A percentile compares a stretch with the other conserved stretches of the same genome.
phyloP scores from a whole-genome alignment of 2,797 vertebrate genomes.

The Typhlichthys eigenmanni region DNA sequence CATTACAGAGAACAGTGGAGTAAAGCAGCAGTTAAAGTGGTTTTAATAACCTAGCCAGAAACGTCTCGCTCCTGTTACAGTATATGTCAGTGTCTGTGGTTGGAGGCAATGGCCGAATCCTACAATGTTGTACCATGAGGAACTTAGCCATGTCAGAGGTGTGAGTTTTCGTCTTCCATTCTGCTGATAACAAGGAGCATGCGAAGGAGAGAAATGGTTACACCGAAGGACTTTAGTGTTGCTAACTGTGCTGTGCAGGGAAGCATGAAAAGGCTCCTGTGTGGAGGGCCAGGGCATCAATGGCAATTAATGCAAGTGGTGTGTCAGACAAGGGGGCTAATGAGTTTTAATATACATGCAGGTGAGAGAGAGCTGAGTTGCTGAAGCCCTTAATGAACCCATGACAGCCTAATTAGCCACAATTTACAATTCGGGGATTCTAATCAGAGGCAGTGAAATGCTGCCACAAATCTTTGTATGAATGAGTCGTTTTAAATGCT shows the following conservation, averaged over 20 bases:
- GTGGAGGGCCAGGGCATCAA: constrained; percentile 79
- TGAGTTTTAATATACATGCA: constrained; percentile 99
- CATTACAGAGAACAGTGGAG: too few species aligned
- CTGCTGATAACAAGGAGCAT: constrained; percentile 13
- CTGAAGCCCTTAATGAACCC: constrained; percentile 99
- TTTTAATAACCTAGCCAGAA: neutral
- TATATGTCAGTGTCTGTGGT: neutral
- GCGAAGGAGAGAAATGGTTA: constrained; percentile 21
- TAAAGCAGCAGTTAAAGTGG: neutral
- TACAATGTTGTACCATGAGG: neutral
- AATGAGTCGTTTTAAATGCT: constrained; percentile 91
- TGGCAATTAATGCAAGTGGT: constrained; percentile 97
- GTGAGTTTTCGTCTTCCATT: constrained; percentile 8
- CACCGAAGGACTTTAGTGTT: constrained; percentile 52
- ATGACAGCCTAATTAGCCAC: constrained; percentile 99
- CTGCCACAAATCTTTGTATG: constrained; percentile 94
- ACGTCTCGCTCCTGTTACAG: neutral
- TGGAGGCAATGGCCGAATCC: neutral
- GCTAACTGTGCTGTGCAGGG: constrained; percentile 62
- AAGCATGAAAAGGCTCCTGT: constrained; percentile 72
- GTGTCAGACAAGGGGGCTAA: constrained; percentile 98
- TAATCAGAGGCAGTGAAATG: constrained; percentile 93
- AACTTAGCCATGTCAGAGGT: constrained; percentile 1
- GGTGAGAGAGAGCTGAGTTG: constrained; percentile 97
- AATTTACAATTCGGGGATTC: constrained; percentile 99